These are phyloP conservation scores for Microcaecilia unicolor DNA, from an alignment of 2,797 vertebrate species.

Conservation along the genomic window DNA sequence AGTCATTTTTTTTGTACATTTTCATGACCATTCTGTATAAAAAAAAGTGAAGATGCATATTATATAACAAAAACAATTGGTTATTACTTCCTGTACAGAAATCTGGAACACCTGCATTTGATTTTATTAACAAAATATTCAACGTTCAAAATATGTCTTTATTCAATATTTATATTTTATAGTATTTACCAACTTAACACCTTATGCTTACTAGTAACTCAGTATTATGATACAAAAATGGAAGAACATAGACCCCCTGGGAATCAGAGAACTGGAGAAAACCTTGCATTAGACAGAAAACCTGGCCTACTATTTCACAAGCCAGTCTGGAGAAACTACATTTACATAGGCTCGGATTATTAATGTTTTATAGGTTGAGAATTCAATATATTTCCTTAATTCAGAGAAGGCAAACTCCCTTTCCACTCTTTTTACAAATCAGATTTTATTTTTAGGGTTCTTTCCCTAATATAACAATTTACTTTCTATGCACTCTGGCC, in stretches of 20 bases:
- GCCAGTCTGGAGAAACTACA: neutral
- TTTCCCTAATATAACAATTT: no score
- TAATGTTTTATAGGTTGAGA: accelerated
- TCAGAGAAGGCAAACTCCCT: no score
- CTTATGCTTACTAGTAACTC: neutral
- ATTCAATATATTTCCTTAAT: neutral
- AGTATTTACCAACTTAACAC: accelerated
- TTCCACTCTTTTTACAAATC: no score
- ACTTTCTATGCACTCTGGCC: no score
- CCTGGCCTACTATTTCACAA: accelerated
- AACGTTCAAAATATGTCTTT: neutral
- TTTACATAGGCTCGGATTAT: neutral
- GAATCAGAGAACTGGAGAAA: neutral
- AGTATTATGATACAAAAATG: neutral
- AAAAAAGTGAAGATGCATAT: neutral
- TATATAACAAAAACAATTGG: no score
- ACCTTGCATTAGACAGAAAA: neutral
- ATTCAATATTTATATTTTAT: neutral
- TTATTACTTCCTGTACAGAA: neutral
- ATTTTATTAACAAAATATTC: neutral
- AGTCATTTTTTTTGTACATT: neutral
- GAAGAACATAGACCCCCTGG: neutral
- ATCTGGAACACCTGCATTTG: neutral
- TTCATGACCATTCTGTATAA: neutral
- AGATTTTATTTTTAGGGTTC: no score